Evolutionary conservation across 2,888 invertebrate species (phyloP).

Genomic region (Scaptomyza caliginosa): DNA sequence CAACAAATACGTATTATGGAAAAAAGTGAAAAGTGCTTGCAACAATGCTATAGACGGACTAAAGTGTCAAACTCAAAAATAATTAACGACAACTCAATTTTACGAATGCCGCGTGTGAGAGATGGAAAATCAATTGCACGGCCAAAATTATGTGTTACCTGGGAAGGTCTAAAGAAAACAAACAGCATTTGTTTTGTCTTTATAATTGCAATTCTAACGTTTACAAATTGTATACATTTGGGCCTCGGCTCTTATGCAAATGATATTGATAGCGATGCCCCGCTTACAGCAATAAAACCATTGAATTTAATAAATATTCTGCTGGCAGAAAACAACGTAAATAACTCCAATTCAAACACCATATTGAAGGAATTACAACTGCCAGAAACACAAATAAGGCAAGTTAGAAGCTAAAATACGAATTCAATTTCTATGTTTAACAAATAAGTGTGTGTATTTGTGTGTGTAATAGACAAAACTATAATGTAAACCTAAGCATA

Average conservation of each 20-base stretch:
- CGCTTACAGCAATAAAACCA: conserved; percentile 16
- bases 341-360: conserved; percentile 19
- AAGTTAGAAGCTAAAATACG: conserved; percentile 37
- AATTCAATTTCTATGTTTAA: not conserved
- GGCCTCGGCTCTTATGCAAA: conserved; percentile 26
- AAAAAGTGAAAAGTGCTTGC: conserved; percentile 59
- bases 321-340: conserved; percentile 28
- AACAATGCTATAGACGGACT: conserved; percentile 55
- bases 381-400: conserved; percentile 37
- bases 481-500: not conserved
- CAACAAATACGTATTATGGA: conserved; percentile 57
- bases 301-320: conserved; percentile 27
- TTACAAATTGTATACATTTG: conserved; percentile 32
- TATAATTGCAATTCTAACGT: conserved; percentile 29
- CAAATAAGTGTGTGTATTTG: not conserved
- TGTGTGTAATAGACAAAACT: not conserved
- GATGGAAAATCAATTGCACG: conserved; percentile 70
- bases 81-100: conserved; percentile 14
- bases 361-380: conserved; percentile 7
- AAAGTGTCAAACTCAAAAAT: conserved; percentile 39
- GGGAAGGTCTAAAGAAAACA: conserved; percentile 29
- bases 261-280: conserved; percentile 19
- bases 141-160: conserved; percentile 47
- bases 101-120: conserved; percentile 56
- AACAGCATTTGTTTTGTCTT: conserved; percentile 21